Evolutionary conservation across 2,888 invertebrate genomes (phyloP).

Genomic region (Ochropleura leucogaster): DNA sequence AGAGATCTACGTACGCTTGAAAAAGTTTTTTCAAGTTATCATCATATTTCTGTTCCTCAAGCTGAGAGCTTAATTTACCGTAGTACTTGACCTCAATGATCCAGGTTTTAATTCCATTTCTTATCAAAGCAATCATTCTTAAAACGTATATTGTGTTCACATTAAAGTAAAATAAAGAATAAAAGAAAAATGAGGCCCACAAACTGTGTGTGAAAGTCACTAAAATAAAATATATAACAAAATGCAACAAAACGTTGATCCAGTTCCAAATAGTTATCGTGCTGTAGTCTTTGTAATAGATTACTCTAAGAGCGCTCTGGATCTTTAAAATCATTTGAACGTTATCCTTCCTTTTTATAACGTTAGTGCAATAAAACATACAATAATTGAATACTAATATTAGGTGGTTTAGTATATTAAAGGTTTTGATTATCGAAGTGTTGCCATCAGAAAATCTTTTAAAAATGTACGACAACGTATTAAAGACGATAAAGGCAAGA

Average conservation of each 20-base stretch:
- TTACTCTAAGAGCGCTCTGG: constrained; percentile 10
- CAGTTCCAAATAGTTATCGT: neutral
- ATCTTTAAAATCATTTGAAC: constrained; percentile 26
- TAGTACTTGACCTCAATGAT: constrained; percentile 4
- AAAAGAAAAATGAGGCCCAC: neutral
- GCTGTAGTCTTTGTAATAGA: constrained; percentile 9
- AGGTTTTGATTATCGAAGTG: neutral
- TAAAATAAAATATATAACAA: neutral
- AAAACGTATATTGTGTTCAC: constrained; percentile 11
- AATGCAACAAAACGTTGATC: neutral
- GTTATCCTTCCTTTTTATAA: constrained; percentile 12
- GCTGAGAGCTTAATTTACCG: neutral
- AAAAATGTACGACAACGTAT: neutral
- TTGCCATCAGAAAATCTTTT: no score
- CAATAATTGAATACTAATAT: neutral
- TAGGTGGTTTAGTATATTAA: neutral
- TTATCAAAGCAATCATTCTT: constrained; percentile 6
- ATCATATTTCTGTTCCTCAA: neutral
- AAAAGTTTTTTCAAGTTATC: neutral
- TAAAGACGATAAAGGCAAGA: neutral
- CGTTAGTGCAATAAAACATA: neutral
- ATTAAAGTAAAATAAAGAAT: constrained; percentile 14
- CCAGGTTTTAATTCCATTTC: constrained; percentile 15
- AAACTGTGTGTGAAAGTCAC: neutral
- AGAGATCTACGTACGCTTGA: neutral